Base-by-base conservation (phyloP, 2,888 invertebrate species). In the Leptopilina drosophilae region DNA sequence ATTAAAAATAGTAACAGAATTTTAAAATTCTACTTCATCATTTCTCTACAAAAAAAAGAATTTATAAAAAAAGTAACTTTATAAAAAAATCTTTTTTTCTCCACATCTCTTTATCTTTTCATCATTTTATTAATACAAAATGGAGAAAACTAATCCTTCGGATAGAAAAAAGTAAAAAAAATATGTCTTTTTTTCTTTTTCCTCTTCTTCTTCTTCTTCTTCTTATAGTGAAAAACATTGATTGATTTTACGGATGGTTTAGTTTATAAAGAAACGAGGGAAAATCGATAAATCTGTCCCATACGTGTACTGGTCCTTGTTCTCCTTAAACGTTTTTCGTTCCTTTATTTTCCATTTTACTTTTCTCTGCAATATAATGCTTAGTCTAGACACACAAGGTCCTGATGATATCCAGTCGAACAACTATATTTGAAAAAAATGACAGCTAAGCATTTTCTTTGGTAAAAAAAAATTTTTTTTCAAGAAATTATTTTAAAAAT, bases 311-410 rank as follows among this genome's bases (percentile, higher is more conserved):
- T 53, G 69, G 33, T 33, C 33, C 33, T 56, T 73, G n/a, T 53
- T n/a, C 56, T 73, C 53, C 73, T 73, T 53, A 73, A 73, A 73
- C 73, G 73, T 73, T 73, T 73, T 40, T 53, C 73, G n/a, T 73
- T 33, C 56, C 56, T 73, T 33, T 73, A 73, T 73, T 73, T 73
- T 26, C 56, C 73, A 56, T 73, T 73, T 73, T 73, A 73, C 73
- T 33, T 33, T n/a, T n/a, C 56, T 73, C 46, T 46, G 46, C 3
- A 12, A 11, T 49, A 49, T 49, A 73, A 73, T 73, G 73, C 73
- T 73, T 73, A 73, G 73, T 73, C 73, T 73, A 73, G 73, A 73
- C 73, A 33, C 73, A 33, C 56, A 73, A 73, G 73, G 56, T 33
- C 73, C 33, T 33, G 33, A 33, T 73, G 73, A 73, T 8, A 42